phyloP scores from a whole-genome alignment of 2,888 invertebrate species.

The Sarcophaga subvicina region DNA sequence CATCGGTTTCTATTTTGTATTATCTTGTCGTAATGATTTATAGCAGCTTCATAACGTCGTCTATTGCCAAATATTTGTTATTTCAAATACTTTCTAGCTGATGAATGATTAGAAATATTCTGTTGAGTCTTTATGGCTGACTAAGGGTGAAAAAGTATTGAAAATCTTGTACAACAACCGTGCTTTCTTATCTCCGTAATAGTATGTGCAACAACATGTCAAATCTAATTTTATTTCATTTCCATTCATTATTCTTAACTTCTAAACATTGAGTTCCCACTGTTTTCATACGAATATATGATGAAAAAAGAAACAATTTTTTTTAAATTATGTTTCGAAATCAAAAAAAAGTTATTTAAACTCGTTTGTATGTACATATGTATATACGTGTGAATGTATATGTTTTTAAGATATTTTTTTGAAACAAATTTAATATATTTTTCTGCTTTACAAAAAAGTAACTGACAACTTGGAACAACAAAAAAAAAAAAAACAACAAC shows the following conservation, averaged over 20 bases:
- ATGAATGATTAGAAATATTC: not conserved
- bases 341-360: slow-evolving; percentile 67
- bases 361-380: not conserved
- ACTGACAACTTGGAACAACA: not conserved
- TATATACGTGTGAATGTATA: not conserved
- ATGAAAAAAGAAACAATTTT: slow-evolving; percentile 29
- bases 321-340: slow-evolving; percentile 9
- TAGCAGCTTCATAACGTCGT: not conserved
- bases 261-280: not conserved
- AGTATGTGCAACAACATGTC: slow-evolving; percentile 70
- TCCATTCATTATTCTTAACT: slow-evolving; percentile 46
- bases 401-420: slow-evolving; percentile 1
- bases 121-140: not conserved
- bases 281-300: slow-evolving; percentile 16
- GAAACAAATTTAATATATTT: slow-evolving; percentile 27
- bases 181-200: slow-evolving; percentile 61
- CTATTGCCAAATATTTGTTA: not conserved
- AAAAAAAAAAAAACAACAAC: not conserved
- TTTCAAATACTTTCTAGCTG: not conserved
- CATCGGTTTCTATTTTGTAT: no score
- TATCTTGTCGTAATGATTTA: no score
- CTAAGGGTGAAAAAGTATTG: slow-evolving; percentile 57
- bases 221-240: slow-evolving; percentile 68
- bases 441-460: slow-evolving; percentile 4
- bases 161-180: slow-evolving; percentile 12